Percentiles rank a stretch among this genome's conserved stretches.
Evolutionary conservation across 2,113 vertebrate genomes (phyloP).

Genomic region (cat (Felis catus)): DNA sequence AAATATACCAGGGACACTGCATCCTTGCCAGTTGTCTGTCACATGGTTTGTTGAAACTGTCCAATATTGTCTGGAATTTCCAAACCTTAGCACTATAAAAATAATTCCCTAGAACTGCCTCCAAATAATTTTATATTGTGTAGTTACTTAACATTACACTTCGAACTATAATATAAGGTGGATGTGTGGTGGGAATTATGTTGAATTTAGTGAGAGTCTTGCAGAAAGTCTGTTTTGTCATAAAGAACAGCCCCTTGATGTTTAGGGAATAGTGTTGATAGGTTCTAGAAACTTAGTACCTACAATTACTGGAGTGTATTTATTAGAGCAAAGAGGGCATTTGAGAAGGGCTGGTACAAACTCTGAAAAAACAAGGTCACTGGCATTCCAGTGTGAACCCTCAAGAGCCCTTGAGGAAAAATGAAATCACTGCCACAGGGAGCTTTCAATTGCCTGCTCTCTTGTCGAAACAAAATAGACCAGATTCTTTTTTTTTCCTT

Average conservation of each 20-base stretch:
- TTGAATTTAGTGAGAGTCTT: neutral
- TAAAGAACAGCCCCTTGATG: neutral
- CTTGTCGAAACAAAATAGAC: neutral
- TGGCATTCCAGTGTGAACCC: neutral
- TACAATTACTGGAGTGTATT: neutral
- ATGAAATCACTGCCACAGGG: conserved; percentile 30
- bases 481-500: neutral
- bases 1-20: neutral
- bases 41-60: conserved; percentile 37
- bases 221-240: neutral
- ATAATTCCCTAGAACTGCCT: conserved; percentile 46
- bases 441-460: conserved; percentile 24
- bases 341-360: neutral
- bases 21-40: conserved; percentile 45
- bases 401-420: conserved; percentile 50
- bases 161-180: neutral
- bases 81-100: conserved; percentile 35
- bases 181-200: neutral
- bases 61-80: conserved; percentile 42
- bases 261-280: neutral
- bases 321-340: neutral
- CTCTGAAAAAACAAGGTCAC: neutral
- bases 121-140: conserved; percentile 2
- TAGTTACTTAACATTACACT: neutral
- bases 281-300: neutral